Percentiles rank a stretch among this genome's conserved stretches.
phyloP scores from a whole-genome alignment of 2,113 vertebrate genomes.

The Pogona vitticeps region DNA sequence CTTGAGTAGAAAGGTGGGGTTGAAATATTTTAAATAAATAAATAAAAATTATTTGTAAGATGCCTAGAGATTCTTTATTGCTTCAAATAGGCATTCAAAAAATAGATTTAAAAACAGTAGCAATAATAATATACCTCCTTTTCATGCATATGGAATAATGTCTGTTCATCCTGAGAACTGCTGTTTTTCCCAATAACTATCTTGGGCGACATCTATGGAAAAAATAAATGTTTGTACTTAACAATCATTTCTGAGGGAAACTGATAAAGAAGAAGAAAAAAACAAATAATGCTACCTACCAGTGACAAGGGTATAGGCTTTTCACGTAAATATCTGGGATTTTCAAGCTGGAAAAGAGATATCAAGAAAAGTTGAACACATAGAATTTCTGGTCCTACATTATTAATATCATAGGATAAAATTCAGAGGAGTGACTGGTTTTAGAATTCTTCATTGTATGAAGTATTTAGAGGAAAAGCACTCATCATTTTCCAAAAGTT shows the following conservation, averaged over 20 bases:
- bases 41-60: no score
- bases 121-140: slow-evolving; percentile 75
- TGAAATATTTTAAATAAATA: no score
- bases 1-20: no score
- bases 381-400: slow-evolving; percentile 13
- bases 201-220: slow-evolving; percentile 77
- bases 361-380: slow-evolving; percentile 38
- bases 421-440: neutral
- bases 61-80: no score
- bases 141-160: slow-evolving; percentile 64
- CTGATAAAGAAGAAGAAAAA: neutral
- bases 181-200: slow-evolving; percentile 73
- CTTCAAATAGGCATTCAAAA: no score
- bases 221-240: slow-evolving; percentile 50
- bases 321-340: slow-evolving; percentile 90
- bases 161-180: slow-evolving; percentile 69
- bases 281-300: slow-evolving; percentile 76
- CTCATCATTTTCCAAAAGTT: slow-evolving; percentile 4
- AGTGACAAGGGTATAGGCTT: slow-evolving; percentile 82
- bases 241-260: slow-evolving; percentile 13
- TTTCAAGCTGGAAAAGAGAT: slow-evolving; percentile 87
- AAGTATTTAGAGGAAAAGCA: neutral
- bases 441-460: neutral
- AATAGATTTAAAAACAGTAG: neutral
- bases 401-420: neutral